phyloP scores from a whole-genome alignment of 2,797 vertebrate genomes.

The Bovichtus diacanthus region DNA sequence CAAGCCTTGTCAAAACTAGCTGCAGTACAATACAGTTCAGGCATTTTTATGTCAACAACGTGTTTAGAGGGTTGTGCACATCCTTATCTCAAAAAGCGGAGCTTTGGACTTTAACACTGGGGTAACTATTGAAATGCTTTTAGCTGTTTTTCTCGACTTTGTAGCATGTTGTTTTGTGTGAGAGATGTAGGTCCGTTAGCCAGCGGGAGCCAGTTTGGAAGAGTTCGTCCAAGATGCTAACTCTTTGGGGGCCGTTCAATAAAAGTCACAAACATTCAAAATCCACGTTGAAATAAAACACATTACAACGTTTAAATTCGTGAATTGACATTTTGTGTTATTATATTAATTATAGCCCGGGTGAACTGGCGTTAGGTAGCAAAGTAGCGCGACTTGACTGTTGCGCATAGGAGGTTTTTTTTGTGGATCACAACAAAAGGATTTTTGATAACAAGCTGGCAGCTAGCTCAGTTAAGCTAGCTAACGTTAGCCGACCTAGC shows the following conservation, averaged over 20 bases:
- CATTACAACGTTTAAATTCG: background rate
- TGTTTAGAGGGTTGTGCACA: conserved; percentile 16
- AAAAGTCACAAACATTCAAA: conserved; percentile 17
- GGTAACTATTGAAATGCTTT: conserved; percentile 69
- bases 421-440: conserved; percentile 84
- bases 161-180: conserved; percentile 71
- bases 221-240: conserved; percentile 76
- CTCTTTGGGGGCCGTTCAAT: conserved; percentile 51
- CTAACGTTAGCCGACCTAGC: conserved; percentile 67
- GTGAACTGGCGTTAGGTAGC: conserved; percentile 20
- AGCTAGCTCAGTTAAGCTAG: conserved; percentile 73
- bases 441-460: conserved; percentile 81
- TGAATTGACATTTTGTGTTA: background rate
- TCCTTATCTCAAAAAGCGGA: conserved; percentile 18
- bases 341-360: background rate
- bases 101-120: conserved; percentile 36
- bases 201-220: conserved; percentile 66
- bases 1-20: conserved; percentile 70
- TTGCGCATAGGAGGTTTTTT: conserved; percentile 72
- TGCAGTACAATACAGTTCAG: conserved; percentile 24
- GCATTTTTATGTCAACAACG: conserved; percentile 38
- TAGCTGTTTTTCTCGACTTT: conserved; percentile 66
- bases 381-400: conserved; percentile 64
- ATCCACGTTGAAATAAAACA: background rate
- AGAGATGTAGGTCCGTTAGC: conserved; percentile 68